Percentiles rank a stretch among this genome's conserved stretches.
phyloP scores from a whole-genome alignment of 2,888 invertebrate species.

The Drosophila trichaetosa region DNA sequence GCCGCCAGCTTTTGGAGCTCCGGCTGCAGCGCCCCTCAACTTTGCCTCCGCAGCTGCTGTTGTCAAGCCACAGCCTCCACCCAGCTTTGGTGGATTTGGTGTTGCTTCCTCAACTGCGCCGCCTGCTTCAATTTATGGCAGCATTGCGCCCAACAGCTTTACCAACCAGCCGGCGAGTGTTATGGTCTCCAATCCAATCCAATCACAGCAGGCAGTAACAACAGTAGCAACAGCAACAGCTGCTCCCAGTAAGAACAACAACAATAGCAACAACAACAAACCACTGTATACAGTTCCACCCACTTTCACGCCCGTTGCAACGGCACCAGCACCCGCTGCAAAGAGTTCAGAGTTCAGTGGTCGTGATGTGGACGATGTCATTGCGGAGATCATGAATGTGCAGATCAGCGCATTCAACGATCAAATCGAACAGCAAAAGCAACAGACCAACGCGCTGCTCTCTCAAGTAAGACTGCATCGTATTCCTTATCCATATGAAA shows the following conservation, averaged over 20 bases:
- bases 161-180: slow-evolving; percentile 1
- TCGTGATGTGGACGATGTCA: slow-evolving; percentile 80
- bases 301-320: slow-evolving; percentile 72
- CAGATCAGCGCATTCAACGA: slow-evolving; percentile 89
- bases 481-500: background rate
- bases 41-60: slow-evolving; percentile 43
- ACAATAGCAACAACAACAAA: slow-evolving; percentile 44
- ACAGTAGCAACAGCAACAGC: background rate
- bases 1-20: slow-evolving; percentile 5
- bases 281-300: slow-evolving; percentile 81
- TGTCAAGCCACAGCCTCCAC: slow-evolving; percentile 40
- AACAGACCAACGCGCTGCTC: slow-evolving; percentile 86
- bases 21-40: slow-evolving; percentile 34
- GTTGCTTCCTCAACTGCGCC: slow-evolving; percentile 3
- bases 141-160: slow-evolving; percentile 4
- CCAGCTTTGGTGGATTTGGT: slow-evolving; percentile 50
- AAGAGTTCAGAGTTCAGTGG: slow-evolving; percentile 28
- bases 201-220: background rate
- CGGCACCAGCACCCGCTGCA: slow-evolving; percentile 9
- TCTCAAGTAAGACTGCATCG: slow-evolving; percentile 61
- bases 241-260: slow-evolving; percentile 6
- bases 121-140: slow-evolving; percentile 20
- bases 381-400: slow-evolving; percentile 88
- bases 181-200: background rate
- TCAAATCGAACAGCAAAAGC: slow-evolving; percentile 88